Base-by-base conservation (phyloP, 2,888 invertebrate species). In the Microchrysa polita region DNA sequence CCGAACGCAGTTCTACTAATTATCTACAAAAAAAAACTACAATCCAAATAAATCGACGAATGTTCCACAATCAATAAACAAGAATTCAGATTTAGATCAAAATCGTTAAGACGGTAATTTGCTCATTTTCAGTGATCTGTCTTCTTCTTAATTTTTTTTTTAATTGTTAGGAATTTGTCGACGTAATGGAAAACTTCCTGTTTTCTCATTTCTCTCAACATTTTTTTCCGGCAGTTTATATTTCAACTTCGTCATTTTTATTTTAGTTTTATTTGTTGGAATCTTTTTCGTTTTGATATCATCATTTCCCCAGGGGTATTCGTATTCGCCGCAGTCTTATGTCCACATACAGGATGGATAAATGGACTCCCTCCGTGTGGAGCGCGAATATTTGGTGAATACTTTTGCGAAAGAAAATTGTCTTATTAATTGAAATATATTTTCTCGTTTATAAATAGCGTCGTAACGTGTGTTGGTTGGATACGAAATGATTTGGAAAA, bases 341-440 rank as follows among this genome's bases (percentile, higher is more conserved):
- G 48, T n/a, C 48, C 7, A 2, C 12, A 48, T 48, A 48, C n/a
- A n/a, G n/a, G 16, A 12, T 48, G n/a, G n/a, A n/a, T 48, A 48
- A 48, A 48, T 10, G 48, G 48, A 48, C 48, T 7, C 27, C 27
- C 4, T 7, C 48, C 16, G n/a, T n/a, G n/a, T n/a, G 12, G 48
- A 34, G 27, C 27, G 27, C 48, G 12, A 48, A 48, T n/a, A 10
- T 48, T 48, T 48, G 12, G 48, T n/a, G 48, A 10, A 48, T 10
- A 12, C 14, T 34, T 34, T 12, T 48, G 48, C 5, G 48, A 48
- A n/a, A 23, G 59, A 59, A 59, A 59, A 22, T 59, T 22, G 22
- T 16, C 14, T 42, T 61, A 61, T 40, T 61, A 61, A 40, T 40
- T 61, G n/a, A 40, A 40, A 61, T 61, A 61, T 40, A 61, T 34